These are phyloP conservation scores for Phortica variegata DNA, from an alignment of 1,140 invertebrate species.

Conservation along the genomic window DNA sequence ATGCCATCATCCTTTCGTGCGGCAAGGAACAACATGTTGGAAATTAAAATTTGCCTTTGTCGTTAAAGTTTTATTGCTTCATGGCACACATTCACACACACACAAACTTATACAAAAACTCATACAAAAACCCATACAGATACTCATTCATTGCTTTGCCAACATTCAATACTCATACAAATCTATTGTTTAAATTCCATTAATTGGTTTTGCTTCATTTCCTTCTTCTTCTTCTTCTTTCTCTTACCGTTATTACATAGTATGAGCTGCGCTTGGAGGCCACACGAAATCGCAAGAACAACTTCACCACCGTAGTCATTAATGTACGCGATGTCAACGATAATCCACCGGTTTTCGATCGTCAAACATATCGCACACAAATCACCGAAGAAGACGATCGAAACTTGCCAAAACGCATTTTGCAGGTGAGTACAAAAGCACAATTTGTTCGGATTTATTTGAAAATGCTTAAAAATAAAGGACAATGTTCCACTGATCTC, in stretches of 20 bases:
- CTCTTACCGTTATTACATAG: no score
- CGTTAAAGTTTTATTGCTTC: no score
- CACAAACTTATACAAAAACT: no score
- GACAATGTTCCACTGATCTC: neutral
- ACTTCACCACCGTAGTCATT: slow-evolving; percentile 67
- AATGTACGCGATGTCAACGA: slow-evolving; percentile 68
- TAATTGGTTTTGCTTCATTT: neutral
- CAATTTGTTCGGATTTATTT: slow-evolving; percentile 12
- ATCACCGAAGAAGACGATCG: slow-evolving; percentile 69
- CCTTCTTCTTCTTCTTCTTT: no score
- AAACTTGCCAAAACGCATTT: slow-evolving; percentile 65
- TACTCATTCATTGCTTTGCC: no score
- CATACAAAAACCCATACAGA: no score
- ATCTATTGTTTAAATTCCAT: neutral
- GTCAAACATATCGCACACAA: slow-evolving; percentile 67
- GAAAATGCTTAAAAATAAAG: neutral
- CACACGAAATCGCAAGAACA: slow-evolving; percentile 66
- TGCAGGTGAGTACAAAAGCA: slow-evolving; percentile 59
- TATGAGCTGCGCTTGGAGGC: slow-evolving; percentile 66
- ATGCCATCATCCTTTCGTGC: no score
- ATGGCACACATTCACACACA: no score
- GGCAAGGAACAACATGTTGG: no score
- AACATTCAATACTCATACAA: no score
- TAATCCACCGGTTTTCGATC: slow-evolving; percentile 66
- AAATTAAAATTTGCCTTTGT: no score